phyloP scores from a whole-genome alignment of 2,888 invertebrate species.

The Epistrophe eligans region DNA sequence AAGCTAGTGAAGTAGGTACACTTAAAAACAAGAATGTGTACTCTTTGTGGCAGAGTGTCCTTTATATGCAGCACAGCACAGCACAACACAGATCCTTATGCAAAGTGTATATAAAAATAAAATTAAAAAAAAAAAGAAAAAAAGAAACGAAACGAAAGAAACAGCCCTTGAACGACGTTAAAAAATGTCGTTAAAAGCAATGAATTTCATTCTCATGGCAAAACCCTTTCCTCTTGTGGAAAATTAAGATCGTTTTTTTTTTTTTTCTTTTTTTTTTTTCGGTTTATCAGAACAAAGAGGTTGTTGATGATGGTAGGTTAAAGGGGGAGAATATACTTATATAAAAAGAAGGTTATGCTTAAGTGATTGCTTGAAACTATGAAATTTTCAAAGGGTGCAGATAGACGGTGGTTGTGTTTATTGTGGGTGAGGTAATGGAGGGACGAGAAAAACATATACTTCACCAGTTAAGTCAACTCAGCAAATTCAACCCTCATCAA shows the following conservation, averaged over 20 bases:
- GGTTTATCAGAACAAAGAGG: background rate
- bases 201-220: constrained; percentile 44
- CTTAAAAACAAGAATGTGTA: constrained; percentile 40
- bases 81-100: constrained; percentile 19
- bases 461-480: constrained; percentile 23
- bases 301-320: background rate
- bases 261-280: constrained; percentile 13
- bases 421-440: background rate
- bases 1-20: constrained; percentile 26
- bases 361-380: constrained; percentile 56
- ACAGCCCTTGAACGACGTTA: constrained; percentile 11
- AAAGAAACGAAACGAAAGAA: background rate
- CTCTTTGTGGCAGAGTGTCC: constrained; percentile 48
- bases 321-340: background rate
- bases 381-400: constrained; percentile 12
- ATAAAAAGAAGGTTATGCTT: constrained; percentile 19
- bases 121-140: background rate
- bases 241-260: constrained; percentile 43
- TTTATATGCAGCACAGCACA: constrained; percentile 30
- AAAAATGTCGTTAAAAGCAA: constrained; percentile 58
- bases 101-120: constrained; percentile 22
- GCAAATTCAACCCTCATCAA: constrained; percentile 43
- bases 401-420: background rate
- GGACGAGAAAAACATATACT: constrained; percentile 5
- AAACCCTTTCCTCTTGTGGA: constrained; percentile 35